Conservation (phyloP, 2,113 vertebrate species). For the Barbus barbus region DNA sequence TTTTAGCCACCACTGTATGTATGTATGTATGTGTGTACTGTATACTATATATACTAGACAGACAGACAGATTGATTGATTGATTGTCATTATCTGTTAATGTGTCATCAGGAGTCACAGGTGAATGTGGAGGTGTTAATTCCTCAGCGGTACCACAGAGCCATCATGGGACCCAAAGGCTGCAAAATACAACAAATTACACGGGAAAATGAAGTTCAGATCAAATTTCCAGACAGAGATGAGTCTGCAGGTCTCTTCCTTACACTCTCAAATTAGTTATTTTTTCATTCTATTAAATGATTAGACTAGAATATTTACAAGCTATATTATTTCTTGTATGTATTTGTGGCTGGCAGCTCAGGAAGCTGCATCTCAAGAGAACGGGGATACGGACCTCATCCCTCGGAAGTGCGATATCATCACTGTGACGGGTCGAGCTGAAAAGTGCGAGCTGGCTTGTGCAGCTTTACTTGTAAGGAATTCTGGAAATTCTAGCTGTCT, state of each 20-base stretch:
- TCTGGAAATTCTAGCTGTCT: background rate
- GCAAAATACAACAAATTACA: slow-evolving; percentile 78
- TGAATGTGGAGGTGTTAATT: slow-evolving; percentile 77
- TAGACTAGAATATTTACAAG: background rate
- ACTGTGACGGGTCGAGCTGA: slow-evolving; percentile 74
- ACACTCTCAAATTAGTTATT: background rate
- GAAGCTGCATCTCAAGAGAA: slow-evolving; percentile 75
- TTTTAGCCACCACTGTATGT: too few species aligned
- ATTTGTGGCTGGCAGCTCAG: slow-evolving; percentile 62
- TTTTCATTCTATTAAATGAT: background rate
- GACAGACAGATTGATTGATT: too few species aligned
- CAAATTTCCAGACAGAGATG: slow-evolving; percentile 83
- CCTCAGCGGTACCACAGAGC: slow-evolving; percentile 79
- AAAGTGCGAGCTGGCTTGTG: slow-evolving; percentile 77
- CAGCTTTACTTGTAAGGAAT: slow-evolving; percentile 75
- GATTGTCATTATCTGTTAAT: background rate
- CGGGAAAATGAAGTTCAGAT: slow-evolving; percentile 80
- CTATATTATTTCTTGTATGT: background rate
- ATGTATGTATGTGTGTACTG: too few species aligned
- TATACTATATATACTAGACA: too few species aligned
- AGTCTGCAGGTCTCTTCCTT: slow-evolving; percentile 69
- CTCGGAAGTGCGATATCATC: slow-evolving; percentile 80
- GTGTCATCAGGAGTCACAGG: slow-evolving; percentile 75
- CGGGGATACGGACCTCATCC: slow-evolving; percentile 69
- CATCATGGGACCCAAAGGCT: slow-evolving; percentile 79